Conservation (phyloP, 2,888 invertebrate species). For the Buathra laborator region DNA sequence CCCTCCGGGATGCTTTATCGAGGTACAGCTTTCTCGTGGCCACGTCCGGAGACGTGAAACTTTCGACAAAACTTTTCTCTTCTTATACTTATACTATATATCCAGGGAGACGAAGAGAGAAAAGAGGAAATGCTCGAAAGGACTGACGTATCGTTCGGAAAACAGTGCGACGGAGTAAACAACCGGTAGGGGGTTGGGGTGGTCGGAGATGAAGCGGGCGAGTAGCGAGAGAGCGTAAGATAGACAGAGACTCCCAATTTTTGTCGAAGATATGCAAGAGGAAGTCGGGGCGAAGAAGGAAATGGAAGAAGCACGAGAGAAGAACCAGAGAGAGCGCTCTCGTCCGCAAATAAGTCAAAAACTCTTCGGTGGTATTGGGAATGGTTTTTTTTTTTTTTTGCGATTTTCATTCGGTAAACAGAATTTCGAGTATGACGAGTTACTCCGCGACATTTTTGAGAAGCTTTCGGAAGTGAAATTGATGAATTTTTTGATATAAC, state of each 20-base stretch:
- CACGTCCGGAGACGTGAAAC: constrained; percentile 74
- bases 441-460: constrained; percentile 18
- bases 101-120: constrained; percentile 52
- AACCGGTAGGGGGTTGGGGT: constrained; percentile 71
- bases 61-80: constrained; percentile 73
- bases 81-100: constrained; percentile 41
- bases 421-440: constrained; percentile 45
- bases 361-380: constrained; percentile 31
- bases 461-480: neutral
- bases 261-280: constrained; percentile 67
- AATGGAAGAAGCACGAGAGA: constrained; percentile 59
- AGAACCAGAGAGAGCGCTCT: constrained; percentile 45
- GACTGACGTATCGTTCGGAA: constrained; percentile 83
- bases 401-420: constrained; percentile 56
- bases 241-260: constrained; percentile 51
- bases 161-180: constrained; percentile 82
- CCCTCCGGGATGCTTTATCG: constrained; percentile 59
- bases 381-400: constrained; percentile 23
- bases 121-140: constrained; percentile 63
- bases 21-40: constrained; percentile 71
- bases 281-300: constrained; percentile 59
- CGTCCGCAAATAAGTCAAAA: constrained; percentile 64
- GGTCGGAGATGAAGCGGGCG: constrained; percentile 22
- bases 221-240: constrained; percentile 9
- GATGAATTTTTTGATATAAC: neutral